These are phyloP conservation scores for Pedionomus torquatus DNA, from an alignment of 2,113 vertebrate species.

Conservation along the genomic window DNA sequence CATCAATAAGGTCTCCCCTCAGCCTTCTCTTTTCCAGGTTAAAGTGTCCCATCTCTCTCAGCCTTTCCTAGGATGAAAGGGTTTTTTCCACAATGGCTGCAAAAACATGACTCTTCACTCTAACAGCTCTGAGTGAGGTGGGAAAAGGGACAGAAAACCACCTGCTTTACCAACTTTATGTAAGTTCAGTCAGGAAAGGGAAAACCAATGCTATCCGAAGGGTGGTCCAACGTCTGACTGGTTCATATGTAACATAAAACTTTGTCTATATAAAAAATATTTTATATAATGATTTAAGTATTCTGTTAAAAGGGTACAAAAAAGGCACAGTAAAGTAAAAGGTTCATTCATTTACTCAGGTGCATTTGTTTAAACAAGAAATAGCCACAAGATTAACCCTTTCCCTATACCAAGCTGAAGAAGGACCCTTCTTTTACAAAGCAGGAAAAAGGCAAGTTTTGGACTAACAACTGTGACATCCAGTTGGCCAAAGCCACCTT, in stretches of 20 bases:
- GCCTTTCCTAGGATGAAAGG: not conserved
- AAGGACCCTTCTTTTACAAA: not conserved
- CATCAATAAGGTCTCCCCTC: no score
- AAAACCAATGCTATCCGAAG: slow-evolving; percentile 35
- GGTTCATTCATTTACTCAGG: slow-evolving; percentile 54
- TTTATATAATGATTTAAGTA: slow-evolving; percentile 64
- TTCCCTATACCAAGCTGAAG: not conserved
- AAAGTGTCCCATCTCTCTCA: no score
- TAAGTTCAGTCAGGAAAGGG: slow-evolving; percentile 15
- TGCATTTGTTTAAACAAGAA: slow-evolving; percentile 57
- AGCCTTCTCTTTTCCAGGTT: no score
- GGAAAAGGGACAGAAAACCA: slow-evolving; percentile 26
- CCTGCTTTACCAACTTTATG: slow-evolving; percentile 33
- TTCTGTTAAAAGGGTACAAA: slow-evolving; percentile 55
- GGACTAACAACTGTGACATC: not conserved
- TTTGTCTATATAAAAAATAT: slow-evolving; percentile 7
- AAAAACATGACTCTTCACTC: not conserved
- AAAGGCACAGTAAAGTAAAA: slow-evolving; percentile 41
- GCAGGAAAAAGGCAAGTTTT: not conserved
- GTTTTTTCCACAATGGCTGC: slow-evolving; percentile 11
- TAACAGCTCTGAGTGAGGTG: not conserved
- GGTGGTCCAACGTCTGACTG: slow-evolving; percentile 33
- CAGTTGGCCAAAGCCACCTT: not conserved
- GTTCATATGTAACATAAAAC: slow-evolving; percentile 45
- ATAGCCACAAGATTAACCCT: slow-evolving; percentile 33